Evolutionary conservation across 2,113 vertebrate species (phyloP), one percentile per base, ranked within the genome.

Genomic region (Chaetodon auriga): DNA sequence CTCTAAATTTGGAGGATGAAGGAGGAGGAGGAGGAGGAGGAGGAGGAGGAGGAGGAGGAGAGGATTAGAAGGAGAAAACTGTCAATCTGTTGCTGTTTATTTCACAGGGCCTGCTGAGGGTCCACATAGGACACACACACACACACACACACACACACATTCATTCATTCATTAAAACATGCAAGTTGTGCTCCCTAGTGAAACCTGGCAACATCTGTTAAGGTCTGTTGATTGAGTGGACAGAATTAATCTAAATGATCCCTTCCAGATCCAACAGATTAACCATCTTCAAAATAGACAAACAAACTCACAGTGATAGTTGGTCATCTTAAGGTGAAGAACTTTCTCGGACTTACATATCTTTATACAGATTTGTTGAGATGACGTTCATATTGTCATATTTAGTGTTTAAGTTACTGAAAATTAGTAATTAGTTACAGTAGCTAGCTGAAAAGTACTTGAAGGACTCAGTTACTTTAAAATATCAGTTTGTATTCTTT

Each of bases 191-290:
- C 49, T 73, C 53, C 54, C 49, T 11, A 15, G 78, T 83, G 77
- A 87, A 86, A 85, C 85, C 76, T 88, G 78, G 43, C 41, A 82
- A 85, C 92, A 91, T 88, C 88, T 92, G 92, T 70, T 92, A 12
- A 71, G 30, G 49, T 84, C 72, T 76, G 87, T 49, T 91, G 78
- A 89, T 90, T 89, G 60, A 77, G 75, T 81, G 51, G 68, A 77
- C 69, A 61, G 66, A 80, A 82, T 81, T 88, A 91, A 87, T 86
- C 72, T 79, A 61, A 87, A 86, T 75, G 2, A 83, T 85, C 83
- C 77, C 58, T 10, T 62, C 45, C 61, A 68, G 64, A 78, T 75
- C 46, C 30, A 25, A 19, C 75, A 80, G 87, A 92, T 91, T 77
- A 84, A 58, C 69, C 77, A 55, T 64, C 41, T 83, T 87, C 64